These are phyloP conservation scores for Crocidura indochinensis DNA, from an alignment of 2,797 vertebrate genomes.

Conservation along the genomic window DNA sequence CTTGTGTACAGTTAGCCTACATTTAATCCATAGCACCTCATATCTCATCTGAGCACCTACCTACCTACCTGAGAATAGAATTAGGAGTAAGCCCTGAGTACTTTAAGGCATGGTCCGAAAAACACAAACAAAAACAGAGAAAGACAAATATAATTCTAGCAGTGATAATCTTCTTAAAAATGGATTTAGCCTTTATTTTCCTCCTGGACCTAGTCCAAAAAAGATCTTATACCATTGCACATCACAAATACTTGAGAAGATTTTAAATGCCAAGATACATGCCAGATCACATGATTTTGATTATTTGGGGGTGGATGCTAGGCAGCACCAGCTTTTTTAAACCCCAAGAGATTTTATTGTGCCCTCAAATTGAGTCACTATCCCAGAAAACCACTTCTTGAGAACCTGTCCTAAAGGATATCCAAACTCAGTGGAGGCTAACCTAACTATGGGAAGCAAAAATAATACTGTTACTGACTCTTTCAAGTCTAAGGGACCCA, in stretches of 20 bases:
- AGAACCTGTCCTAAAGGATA: not conserved
- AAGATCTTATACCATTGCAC: not conserved
- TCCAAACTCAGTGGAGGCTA: not conserved
- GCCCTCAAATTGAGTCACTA: not conserved
- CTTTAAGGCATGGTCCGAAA: no score
- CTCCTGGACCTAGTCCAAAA: not conserved
- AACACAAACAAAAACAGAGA: no score
- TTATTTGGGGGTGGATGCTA: not conserved
- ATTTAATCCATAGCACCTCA: no score
- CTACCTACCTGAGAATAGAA: no score
- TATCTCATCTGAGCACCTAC: no score
- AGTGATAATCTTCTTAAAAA: slow-evolving; percentile 20
- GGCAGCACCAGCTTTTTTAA: not conserved
- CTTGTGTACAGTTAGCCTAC: no score
- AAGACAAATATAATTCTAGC: not conserved
- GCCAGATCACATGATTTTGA: not conserved
- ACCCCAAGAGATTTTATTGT: not conserved
- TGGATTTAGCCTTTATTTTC: not conserved
- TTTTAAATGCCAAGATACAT: not conserved
- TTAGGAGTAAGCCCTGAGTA: no score
- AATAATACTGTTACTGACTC: not conserved
- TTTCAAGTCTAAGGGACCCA: slow-evolving; percentile 40
- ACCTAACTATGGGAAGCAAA: not conserved
- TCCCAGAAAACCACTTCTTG: not conserved
- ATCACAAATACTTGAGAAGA: not conserved